Evolutionary conservation across 2,113 vertebrate genomes (phyloP).

Genomic region (Siniperca chuatsi): DNA sequence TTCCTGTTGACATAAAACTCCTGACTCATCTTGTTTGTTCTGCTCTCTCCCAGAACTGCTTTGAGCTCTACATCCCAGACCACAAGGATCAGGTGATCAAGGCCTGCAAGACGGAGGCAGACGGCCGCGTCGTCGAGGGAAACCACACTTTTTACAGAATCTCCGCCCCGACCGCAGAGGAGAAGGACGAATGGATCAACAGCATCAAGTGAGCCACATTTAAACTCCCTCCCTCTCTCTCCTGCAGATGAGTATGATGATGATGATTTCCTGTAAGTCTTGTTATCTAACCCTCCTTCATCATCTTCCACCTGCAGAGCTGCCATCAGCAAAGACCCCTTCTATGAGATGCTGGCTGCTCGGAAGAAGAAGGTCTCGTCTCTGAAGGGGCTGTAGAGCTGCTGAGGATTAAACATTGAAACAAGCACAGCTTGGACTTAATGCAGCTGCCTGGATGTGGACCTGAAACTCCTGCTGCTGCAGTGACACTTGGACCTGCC

Average conservation of each 20-base stretch:
- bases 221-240: neutral
- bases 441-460: slow-evolving; percentile 12
- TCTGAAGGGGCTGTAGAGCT: slow-evolving; percentile 89
- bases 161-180: slow-evolving; percentile 93
- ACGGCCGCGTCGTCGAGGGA: slow-evolving; percentile 96
- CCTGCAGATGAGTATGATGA: neutral
- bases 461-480: slow-evolving; percentile 25
- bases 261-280: neutral
- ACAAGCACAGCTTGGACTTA: slow-evolving; percentile 5
- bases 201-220: slow-evolving; percentile 92
- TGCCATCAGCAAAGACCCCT: slow-evolving; percentile 97
- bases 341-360: slow-evolving; percentile 97
- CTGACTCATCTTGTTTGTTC: neutral
- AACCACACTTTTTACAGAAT: slow-evolving; percentile 98
- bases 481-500: slow-evolving; percentile 40
- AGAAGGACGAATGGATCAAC: slow-evolving; percentile 98
- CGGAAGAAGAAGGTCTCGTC: slow-evolving; percentile 98
- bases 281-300: neutral
- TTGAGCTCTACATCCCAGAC: slow-evolving; percentile 97
- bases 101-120: slow-evolving; percentile 97
- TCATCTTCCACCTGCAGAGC: slow-evolving; percentile 83
- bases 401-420: neutral
- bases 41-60: slow-evolving; percentile 91
- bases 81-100: slow-evolving; percentile 99
- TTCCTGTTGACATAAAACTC: neutral